Conservation (phyloP, 1,140 invertebrate species). For the Papilio helenus region DNA sequence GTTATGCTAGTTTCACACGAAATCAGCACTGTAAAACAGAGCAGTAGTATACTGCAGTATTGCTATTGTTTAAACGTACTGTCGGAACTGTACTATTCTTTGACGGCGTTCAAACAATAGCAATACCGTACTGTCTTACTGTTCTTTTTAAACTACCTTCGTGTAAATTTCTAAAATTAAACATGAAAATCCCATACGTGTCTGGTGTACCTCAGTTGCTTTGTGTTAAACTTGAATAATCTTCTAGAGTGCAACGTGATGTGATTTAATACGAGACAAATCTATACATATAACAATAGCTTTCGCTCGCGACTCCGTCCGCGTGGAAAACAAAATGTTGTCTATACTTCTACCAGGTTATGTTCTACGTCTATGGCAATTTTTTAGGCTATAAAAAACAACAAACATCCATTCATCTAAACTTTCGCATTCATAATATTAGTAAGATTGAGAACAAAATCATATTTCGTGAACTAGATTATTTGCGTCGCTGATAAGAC, state of each 20-base stretch:
- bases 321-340: too few relatives aligned
- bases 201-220: conserved; percentile 9
- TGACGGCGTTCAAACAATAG: neutral
- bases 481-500: too few relatives aligned
- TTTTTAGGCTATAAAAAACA: too few relatives aligned
- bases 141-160: neutral
- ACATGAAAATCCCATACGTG: neutral
- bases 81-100: too few relatives aligned
- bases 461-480: too few relatives aligned
- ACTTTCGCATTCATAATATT: too few relatives aligned
- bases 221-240: neutral
- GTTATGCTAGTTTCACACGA: neutral
- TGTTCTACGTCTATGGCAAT: too few relatives aligned
- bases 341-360: too few relatives aligned
- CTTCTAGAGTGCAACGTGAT: neutral
- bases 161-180: neutral
- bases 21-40: neutral
- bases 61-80: too few relatives aligned
- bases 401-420: too few relatives aligned
- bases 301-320: too few relatives aligned
- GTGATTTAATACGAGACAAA: neutral
- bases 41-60: neutral
- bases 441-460: too few relatives aligned
- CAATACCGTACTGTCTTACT: neutral
- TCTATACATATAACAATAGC: neutral